Percentiles rank a stretch among this genome's conserved stretches.
These are phyloP conservation scores for Eupithecia abbreviata DNA, from an alignment of 2,888 invertebrate genomes.

Conservation along the genomic window DNA sequence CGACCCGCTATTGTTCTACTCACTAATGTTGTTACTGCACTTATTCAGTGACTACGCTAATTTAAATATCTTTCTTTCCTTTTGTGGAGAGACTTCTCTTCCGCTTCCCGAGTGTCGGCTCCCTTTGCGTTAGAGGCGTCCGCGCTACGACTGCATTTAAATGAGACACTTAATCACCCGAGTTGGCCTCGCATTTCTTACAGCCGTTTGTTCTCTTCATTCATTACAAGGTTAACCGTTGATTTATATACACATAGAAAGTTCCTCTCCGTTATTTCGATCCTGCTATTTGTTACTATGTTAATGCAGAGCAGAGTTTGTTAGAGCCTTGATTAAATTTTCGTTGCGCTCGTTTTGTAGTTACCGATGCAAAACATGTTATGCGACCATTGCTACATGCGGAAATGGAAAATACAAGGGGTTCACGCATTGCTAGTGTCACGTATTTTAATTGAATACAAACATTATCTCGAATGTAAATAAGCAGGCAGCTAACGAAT, in stretches of 20 bases:
- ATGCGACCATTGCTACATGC: slow-evolving; percentile 21
- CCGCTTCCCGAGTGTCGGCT: slow-evolving; percentile 79
- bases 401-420: slow-evolving; percentile 23
- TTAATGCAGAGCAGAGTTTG: slow-evolving; percentile 12
- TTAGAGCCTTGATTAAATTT: slow-evolving; percentile 25
- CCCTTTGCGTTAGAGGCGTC: slow-evolving; percentile 81
- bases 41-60: slow-evolving; percentile 82
- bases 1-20: slow-evolving; percentile 76
- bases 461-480: slow-evolving; percentile 32
- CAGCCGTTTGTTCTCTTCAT: slow-evolving; percentile 78
- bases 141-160: slow-evolving; percentile 82
- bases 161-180: slow-evolving; percentile 83
- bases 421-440: slow-evolving; percentile 21
- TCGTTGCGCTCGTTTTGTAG: slow-evolving; percentile 22
- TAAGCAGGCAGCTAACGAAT: slow-evolving; percentile 21
- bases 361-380: slow-evolving; percentile 23
- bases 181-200: slow-evolving; percentile 77
- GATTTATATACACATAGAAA: slow-evolving; percentile 47
- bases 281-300: slow-evolving; percentile 21
- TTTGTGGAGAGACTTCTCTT: slow-evolving; percentile 81
- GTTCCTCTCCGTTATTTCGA: slow-evolving; percentile 30
- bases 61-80: slow-evolving; percentile 82
- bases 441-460: slow-evolving; percentile 33
- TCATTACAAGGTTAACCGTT: slow-evolving; percentile 66
- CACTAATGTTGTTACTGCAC: slow-evolving; percentile 83